These are phyloP conservation scores for Otocyon megalotis DNA, from an alignment of 2,113 vertebrate species.

Conservation along the genomic window DNA sequence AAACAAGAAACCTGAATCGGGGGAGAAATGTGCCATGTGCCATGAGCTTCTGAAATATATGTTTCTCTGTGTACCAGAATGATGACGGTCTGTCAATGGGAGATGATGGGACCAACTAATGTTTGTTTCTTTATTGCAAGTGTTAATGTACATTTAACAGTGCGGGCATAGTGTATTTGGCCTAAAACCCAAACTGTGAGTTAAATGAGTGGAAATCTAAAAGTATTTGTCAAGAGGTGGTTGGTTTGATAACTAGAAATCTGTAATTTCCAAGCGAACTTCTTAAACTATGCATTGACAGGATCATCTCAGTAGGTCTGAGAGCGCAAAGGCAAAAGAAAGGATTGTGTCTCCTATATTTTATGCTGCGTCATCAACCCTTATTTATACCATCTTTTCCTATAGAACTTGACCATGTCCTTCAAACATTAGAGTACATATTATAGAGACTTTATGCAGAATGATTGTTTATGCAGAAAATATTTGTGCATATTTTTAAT, in stretches of 20 bases:
- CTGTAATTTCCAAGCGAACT: not conserved
- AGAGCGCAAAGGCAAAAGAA: not conserved
- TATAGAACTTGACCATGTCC: not conserved
- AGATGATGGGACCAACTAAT: not conserved
- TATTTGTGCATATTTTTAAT: not conserved
- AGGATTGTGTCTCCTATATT: not conserved
- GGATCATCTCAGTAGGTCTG: not conserved
- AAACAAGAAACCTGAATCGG: constrained; percentile 80
- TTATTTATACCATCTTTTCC: not conserved
- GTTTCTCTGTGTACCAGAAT: not conserved
- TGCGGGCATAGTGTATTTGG: not conserved
- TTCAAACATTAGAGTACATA: not conserved
- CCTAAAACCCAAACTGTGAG: constrained; percentile 57
- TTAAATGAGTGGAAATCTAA: constrained; percentile 28
- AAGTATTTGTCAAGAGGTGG: not conserved
- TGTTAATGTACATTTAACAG: not conserved
- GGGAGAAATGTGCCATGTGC: constrained; percentile 11
- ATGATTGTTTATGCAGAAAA: not conserved
- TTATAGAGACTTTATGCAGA: not conserved
- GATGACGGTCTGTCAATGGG: not conserved
- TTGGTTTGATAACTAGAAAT: constrained; percentile 46
- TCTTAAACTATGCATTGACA: not conserved
- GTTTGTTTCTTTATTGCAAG: not conserved
- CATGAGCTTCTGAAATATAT: not conserved
- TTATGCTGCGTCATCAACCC: not conserved